Base-by-base conservation (phyloP, 2,888 invertebrate species). In the Rhagonycha fulva region DNA sequence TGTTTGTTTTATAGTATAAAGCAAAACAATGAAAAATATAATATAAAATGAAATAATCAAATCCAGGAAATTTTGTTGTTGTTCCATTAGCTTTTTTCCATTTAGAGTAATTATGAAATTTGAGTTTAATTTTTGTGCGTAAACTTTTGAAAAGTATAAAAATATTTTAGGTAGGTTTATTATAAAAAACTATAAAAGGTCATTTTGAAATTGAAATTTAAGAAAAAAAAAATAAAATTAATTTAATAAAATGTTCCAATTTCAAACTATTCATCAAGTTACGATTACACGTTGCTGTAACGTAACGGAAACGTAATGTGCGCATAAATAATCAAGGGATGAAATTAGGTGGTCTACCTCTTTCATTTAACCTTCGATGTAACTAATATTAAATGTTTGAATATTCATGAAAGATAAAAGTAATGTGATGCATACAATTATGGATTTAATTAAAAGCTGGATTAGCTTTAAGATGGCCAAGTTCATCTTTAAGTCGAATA, bases 401-500 rank as follows among this genome's bases (percentile, higher is more conserved):
- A 77, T 77, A 77, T 77, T 77, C 77, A 77, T 77, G 75, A 70
- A 74, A 70, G 77, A 70, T 75, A 75, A 75, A 77, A 77, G 77
- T 77, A 75, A 72, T 70, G 69, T 60, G 62, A 72, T 77, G 77
- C 77, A 77, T 77, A 77, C 72, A 75, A 75, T 75, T 74, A 75
- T 75, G 75, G 77, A 72, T 75, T 77, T 77, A 77, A 77, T 77
- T 77, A 77, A 77, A 77, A 77, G 77, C 75, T 23, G 68, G 77
- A 75, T 77, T 77, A 77, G 72, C 72, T 75, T 77, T 47, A 47
- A 47, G 47, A 47, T 47, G 47, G 47, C 47, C 12, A 47, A 47
- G 47, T 47, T 47, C 47, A 47, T 47, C 47, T 47, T 47, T n/a
- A 47, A 47, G 47, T 47, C 47, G 47, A 47, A 47, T 47, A 47